Evolutionary conservation across 2,888 invertebrate genomes (phyloP).

Genomic region (Volucella zonaria): DNA sequence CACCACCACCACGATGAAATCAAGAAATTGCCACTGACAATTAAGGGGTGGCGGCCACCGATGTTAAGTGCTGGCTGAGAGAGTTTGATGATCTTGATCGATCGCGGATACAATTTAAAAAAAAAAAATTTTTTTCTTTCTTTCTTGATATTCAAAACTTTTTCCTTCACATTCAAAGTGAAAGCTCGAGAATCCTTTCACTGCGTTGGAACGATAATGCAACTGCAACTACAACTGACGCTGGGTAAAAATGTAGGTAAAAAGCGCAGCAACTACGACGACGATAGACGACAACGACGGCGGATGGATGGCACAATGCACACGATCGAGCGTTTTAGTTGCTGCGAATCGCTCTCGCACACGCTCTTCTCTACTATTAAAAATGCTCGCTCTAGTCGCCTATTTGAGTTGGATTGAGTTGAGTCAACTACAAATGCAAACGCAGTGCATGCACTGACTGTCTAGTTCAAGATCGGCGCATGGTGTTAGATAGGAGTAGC

Average conservation of each 20-base stretch:
- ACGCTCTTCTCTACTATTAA: slow-evolving; percentile 31
- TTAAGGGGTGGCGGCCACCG: slow-evolving; percentile 60
- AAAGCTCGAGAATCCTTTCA: slow-evolving; percentile 75
- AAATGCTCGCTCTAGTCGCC: slow-evolving; percentile 27
- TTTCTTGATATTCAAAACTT: neutral
- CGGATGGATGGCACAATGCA: slow-evolving; percentile 68
- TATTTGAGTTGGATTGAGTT: neutral
- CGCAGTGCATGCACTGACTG: slow-evolving; percentile 66
- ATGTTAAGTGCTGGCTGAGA: slow-evolving; percentile 33
- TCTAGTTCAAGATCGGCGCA: slow-evolving; percentile 70
- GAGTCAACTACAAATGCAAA: slow-evolving; percentile 66
- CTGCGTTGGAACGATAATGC: slow-evolving; percentile 74
- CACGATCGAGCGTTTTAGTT: slow-evolving; percentile 50
- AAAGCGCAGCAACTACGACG: slow-evolving; percentile 49
- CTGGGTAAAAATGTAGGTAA: slow-evolving; percentile 29
- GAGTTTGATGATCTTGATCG: slow-evolving; percentile 55
- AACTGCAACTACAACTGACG: slow-evolving; percentile 59
- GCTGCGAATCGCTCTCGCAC: slow-evolving; percentile 37
- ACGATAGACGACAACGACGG: slow-evolving; percentile 16
- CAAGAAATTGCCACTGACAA: slow-evolving; percentile 58
- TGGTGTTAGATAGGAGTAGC: neutral
- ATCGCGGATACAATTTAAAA: slow-evolving; percentile 25
- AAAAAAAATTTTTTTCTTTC: slow-evolving; percentile 21
- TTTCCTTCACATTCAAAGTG: slow-evolving; percentile 53
- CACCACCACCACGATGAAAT: slow-evolving; percentile 55